Base-by-base conservation (phyloP, 2,888 invertebrate genomes). In the Poecilus cupreus region DNA sequence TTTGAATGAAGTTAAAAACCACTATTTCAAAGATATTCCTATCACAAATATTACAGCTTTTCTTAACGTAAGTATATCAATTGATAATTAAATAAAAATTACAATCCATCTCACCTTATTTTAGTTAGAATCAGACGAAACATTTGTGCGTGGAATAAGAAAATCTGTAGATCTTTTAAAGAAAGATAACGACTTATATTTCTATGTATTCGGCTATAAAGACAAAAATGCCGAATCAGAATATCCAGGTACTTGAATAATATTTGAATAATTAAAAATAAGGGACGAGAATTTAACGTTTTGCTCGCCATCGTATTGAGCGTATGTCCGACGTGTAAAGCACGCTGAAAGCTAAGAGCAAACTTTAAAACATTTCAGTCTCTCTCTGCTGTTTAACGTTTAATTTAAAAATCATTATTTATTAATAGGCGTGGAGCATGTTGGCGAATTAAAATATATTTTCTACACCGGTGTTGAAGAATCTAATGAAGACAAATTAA, bases 171-270 rank as follows among this genome's bases (percentile, higher is more conserved):
- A 79, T 51, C 13, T 79, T 10, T 46, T 79, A 49, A 68, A 51
- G 49, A 49, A 16, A 1, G 22, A 79, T 51, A 39, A 79, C 2
- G 46, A 79, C 32, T n/a, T 79, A 37, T 70, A 79, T 18, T 79
- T 79, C 51, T 79, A 79, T 79, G 46, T 72, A 68, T 68, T 37
- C 11, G 64, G 37, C 18, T 72, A 72, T 46, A 72, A 20, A 72
- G 6, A 72, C 22, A 22, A 72, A 13, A 49, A 46, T 22, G 46
- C n/a, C 20, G 13, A 1, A 43, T 24, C 72, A n/a, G n/a, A 72
- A 46, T 72, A 46, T 46, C 13, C 43, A 72, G 72, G 72, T 72
- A 64, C 1, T 5, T 64, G 11, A 18, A 8, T 26, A n/a, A 60
- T 26, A 60, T 60, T 26, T 16, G 26, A 26, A 26, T 60, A 60